These are phyloP conservation scores for Hassar affinis DNA, from an alignment of 2,113 vertebrate species.

Conservation along the genomic window DNA sequence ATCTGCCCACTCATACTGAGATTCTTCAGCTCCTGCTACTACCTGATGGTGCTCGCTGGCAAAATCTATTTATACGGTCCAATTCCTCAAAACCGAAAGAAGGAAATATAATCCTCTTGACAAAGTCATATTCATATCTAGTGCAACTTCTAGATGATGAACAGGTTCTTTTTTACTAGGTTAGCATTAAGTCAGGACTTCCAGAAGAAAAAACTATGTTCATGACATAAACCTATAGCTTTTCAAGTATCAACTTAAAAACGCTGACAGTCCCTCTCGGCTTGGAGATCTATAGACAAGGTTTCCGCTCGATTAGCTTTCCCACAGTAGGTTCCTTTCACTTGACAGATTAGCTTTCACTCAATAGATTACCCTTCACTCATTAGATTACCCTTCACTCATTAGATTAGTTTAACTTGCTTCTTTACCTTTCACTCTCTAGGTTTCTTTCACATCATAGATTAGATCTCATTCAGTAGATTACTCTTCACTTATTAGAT, in stretches of 20 bases:
- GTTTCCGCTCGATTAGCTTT: too few species aligned
- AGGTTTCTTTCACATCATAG: too few species aligned
- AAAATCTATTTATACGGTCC: neutral
- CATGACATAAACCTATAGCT: neutral
- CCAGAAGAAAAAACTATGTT: neutral
- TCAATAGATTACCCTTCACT: neutral
- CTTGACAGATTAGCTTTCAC: neutral
- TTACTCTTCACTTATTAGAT: neutral
- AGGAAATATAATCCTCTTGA: neutral
- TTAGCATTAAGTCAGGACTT: neutral
- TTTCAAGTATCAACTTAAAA: neutral
- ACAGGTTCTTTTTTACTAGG: neutral
- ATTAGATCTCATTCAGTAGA: neutral
- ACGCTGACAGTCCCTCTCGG: too few species aligned
- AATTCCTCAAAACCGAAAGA: neutral
- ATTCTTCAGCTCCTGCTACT: neutral
- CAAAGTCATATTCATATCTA: neutral
- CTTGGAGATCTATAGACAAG: too few species aligned
- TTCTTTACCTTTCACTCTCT: too few species aligned
- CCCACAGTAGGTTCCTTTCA: too few species aligned
- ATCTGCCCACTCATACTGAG: neutral
- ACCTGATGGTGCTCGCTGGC: neutral
- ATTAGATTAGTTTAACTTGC: neutral
- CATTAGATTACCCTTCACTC: neutral
- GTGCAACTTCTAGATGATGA: neutral